Evolutionary conservation across 2,113 vertebrate genomes (phyloP).

Genomic region (Mesocricetus auratus): DNA sequence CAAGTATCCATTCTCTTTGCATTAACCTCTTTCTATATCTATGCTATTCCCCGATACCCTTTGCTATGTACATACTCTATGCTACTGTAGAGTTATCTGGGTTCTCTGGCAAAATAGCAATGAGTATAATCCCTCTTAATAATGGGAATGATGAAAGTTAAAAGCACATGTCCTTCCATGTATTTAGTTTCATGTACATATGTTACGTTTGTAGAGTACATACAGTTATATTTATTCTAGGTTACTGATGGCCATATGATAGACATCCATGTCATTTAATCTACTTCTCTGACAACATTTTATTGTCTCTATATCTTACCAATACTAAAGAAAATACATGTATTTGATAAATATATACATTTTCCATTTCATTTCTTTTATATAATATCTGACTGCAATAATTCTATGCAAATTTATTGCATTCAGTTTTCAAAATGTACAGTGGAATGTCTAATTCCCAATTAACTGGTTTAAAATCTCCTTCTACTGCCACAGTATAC

Average conservation of each 20-base stretch:
- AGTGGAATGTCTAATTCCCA: not conserved
- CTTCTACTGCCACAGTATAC: not conserved
- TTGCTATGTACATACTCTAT: not conserved
- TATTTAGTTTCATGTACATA: not conserved
- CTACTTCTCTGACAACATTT: not conserved
- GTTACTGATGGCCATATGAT: constrained; percentile 29
- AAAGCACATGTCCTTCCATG: not conserved
- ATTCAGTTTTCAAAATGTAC: not conserved
- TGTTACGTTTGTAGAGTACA: not conserved
- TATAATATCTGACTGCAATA: not conserved
- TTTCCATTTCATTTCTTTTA: not conserved
- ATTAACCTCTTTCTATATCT: not conserved
- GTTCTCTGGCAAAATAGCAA: not conserved
- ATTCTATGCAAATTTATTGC: not conserved
- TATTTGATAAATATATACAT: not conserved
- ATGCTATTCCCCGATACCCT: not conserved
- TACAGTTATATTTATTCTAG: not conserved
- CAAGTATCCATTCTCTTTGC: not conserved
- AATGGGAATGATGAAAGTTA: not conserved
- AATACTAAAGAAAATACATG: not conserved
- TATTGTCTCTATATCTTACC: not conserved
- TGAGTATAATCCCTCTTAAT: not conserved
- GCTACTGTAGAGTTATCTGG: not conserved
- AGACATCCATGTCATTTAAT: not conserved
- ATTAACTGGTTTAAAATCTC: not conserved